These are phyloP conservation scores for Thaumetopoea pityocampa DNA, from an alignment of 1,140 invertebrate species.

Conservation along the genomic window DNA sequence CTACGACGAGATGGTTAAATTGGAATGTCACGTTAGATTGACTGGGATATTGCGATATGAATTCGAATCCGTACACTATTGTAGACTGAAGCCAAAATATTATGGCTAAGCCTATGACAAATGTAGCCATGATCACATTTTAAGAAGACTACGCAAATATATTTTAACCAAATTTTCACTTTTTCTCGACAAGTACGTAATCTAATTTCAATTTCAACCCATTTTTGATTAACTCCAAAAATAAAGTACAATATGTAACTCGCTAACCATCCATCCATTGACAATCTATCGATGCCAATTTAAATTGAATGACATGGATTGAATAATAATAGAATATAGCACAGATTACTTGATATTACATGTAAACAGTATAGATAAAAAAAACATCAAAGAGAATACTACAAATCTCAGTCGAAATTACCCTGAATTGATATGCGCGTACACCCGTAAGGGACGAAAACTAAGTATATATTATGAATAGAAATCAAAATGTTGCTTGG, in stretches of 20 bases:
- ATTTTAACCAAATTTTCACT: conserved; percentile 32
- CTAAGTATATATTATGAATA: too few species aligned
- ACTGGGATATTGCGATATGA: conserved; percentile 70
- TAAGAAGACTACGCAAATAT: too few species aligned
- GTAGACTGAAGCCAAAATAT: conserved; percentile 61
- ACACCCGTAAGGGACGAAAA: too few species aligned
- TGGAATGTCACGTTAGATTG: conserved; percentile 67
- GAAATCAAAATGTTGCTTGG: too few species aligned
- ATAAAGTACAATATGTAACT: conserved; percentile 49
- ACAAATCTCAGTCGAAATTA: too few species aligned
- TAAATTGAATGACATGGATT: conserved; percentile 71
- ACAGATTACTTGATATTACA: too few species aligned
- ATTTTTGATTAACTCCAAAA: conserved; percentile 60
- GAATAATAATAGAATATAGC: conserved; percentile 42
- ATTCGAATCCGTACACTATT: conserved; percentile 64
- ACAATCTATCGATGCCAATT: conserved; percentile 65
- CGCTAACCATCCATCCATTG: too few species aligned
- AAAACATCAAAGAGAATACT: too few species aligned
- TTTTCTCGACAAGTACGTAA: conserved; percentile 45
- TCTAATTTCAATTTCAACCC: conserved; percentile 65
- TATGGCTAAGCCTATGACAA: conserved; percentile 60
- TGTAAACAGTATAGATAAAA: too few species aligned
- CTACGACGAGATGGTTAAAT: conserved; percentile 76
- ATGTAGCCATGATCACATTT: conserved; percentile 69
- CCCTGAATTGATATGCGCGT: too few species aligned